Evolutionary conservation across 2,888 invertebrate species (phyloP), one percentile per base, ranked within the genome.

Genomic region (Himalopsyche kuldschensis): DNA sequence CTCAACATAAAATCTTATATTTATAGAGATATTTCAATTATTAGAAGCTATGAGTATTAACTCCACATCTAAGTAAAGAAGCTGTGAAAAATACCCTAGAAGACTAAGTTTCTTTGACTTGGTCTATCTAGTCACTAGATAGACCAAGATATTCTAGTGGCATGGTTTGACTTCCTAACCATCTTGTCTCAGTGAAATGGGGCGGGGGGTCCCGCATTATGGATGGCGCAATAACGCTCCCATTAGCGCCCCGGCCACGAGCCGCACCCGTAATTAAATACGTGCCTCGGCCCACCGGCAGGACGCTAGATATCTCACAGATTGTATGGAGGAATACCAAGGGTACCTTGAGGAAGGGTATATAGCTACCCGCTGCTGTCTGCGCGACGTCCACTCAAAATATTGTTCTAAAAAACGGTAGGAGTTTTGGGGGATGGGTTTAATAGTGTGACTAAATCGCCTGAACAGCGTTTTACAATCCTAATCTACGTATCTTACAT

Each of bases 181-280:
- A 75, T 8, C 46, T 46, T 69, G 47, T 77, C 24, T 24, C 30
- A 27, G 78, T 8, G 17, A 47, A 32, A 32, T 20, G 32, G 47
- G 81, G 78, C 77, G 27, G 41, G 83, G 75, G 79, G 81, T 75
- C 78, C 78, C 32, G 80, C 75, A 85, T 86, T 85, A 85, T 83
- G 85, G 82, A 85, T 85, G 84, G 84, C 81, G 85, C 82, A 85
- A 85, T 86, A 85, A 84, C 84, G 86, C 81, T 80, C 84, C 85
- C 83, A 84, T 85, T 85, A 85, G 84, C 85, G 86, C 85, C 79
- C 85, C 78, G 82, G 76, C 85, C 82, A 81, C 81, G 85, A 75
- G 83, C 81, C 81, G 84, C 82, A 81, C 84, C 82, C 85, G 84
- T 86, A 86, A 85, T 86, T 86, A 86, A 86, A 85, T 86, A 86